These are phyloP conservation scores for Caenorhabditis imperialis DNA, from an alignment of 2,888 invertebrate genomes.

Conservation along the genomic window DNA sequence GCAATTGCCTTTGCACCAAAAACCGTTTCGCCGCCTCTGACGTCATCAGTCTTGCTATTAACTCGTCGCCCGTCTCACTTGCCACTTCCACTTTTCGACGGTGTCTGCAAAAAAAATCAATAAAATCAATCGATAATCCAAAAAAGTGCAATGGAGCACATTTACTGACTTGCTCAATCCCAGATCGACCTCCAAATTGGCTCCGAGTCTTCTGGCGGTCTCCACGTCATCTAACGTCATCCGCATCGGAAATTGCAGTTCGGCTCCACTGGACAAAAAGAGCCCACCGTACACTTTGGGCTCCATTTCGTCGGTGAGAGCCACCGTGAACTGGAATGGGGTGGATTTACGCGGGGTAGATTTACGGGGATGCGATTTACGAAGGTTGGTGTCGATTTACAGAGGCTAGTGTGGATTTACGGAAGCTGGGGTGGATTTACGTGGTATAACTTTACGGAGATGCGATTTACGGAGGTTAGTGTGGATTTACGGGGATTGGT, in stretches of 20 bases:
- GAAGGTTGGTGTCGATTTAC: too few relatives aligned
- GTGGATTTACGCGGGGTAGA: too few relatives aligned
- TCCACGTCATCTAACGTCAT: conserved; percentile 65
- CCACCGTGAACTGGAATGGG: conserved; percentile 45
- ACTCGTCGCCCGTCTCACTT: conserved; percentile 63
- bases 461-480: too few relatives aligned
- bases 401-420: too few relatives aligned
- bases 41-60: conserved; percentile 62
- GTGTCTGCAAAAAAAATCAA: conserved; percentile 55
- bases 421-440: too few relatives aligned
- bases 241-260: conserved; percentile 65
- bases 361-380: too few relatives aligned
- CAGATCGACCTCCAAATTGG: conserved; percentile 66
- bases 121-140: neutral
- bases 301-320: conserved; percentile 62
- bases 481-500: too few relatives aligned
- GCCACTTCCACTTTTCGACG: conserved; percentile 64
- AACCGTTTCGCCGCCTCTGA: conserved; percentile 66
- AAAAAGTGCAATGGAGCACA: neutral
- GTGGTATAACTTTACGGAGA: too few relatives aligned
- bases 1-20: conserved; percentile 61
- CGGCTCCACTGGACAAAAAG: conserved; percentile 64
- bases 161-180: conserved; percentile 60
- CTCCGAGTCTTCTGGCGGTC: conserved; percentile 60
- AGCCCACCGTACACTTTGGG: conserved; percentile 65